Evolutionary conservation across 2,888 invertebrate species (phyloP), one percentile per base, ranked within the genome.

Genomic region (Cantharis nigra): DNA sequence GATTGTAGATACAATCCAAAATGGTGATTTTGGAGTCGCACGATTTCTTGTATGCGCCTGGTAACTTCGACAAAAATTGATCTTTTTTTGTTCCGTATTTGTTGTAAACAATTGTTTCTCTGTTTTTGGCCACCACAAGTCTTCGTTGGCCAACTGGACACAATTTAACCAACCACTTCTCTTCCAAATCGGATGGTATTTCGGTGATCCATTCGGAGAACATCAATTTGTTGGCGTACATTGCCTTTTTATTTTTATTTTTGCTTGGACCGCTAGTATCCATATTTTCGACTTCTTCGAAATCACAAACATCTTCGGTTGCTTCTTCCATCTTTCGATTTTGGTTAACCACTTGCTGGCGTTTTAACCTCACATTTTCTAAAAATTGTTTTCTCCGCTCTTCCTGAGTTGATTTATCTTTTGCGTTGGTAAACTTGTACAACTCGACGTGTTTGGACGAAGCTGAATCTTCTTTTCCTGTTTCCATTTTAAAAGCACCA

Each of bases 151-250:
- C 99, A 84, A 92, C 91, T 0, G 99, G 98, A 86, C 96, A 97
- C 0, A 96, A 92, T 70, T 94, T 91, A 72, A 94, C 89, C 20
- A 91, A 87, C 96, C 96, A 97, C 70, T 93, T 92, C 5, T 91
- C 90, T 77, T 90, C 86, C 72, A 96, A 91, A 86, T 96, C 94
- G 26, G 90, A 90, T 0, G 99, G 99, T 75, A 94, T 92, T 82
- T 98, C 96, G 1, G 94, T 90, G 86, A 99, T 90, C 98, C 98
- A 99, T 88, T 99, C 98, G 0, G 98, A 98, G 77, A 95, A 86
- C 95, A 98, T 98, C 9, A 98, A 88, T 81, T 92, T 90, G 86
- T 92, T 89, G 33, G 84, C 84, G 74, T 83, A 81, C 74, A 83
- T 30, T 81, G 81, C 72, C 81, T 82, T 76, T 84, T 83, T 65